A percentile compares a stretch with the other conserved stretches of the same genome.
phyloP scores from a whole-genome alignment of 2,797 vertebrate species.

The Podargus strigoides region DNA sequence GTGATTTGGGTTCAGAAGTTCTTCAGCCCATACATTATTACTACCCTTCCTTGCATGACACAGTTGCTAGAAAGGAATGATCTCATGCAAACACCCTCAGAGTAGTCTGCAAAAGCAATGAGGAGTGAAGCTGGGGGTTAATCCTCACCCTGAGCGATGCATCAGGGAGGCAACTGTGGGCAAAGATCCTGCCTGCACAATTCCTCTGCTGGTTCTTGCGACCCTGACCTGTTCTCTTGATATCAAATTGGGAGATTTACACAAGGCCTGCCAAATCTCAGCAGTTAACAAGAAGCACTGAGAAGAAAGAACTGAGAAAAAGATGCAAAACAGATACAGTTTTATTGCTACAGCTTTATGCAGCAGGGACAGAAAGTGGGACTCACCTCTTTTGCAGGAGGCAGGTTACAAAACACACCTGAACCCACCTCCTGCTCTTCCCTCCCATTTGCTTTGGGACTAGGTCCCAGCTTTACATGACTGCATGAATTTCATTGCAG shows the following conservation, averaged over 20 bases:
- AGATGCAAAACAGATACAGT: neutral
- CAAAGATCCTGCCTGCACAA: neutral
- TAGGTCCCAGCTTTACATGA: neutral
- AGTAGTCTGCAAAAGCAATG: neutral
- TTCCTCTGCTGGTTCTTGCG: neutral
- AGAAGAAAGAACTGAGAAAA: neutral
- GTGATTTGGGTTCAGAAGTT: constrained; percentile 49
- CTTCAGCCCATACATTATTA: constrained; percentile 56
- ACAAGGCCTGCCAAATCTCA: neutral
- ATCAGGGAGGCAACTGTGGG: fast-evolving
- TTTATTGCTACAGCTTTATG: neutral
- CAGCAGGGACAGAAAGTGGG: neutral
- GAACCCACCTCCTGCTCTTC: neutral
- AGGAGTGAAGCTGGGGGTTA: neutral
- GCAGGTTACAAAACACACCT: neutral
- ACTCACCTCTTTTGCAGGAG: neutral
- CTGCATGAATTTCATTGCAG: neutral
- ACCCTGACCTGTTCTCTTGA: neutral
- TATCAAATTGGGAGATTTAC: neutral
- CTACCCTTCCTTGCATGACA: neutral
- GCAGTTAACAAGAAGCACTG: neutral
- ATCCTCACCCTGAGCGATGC: neutral
- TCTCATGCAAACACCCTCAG: neutral
- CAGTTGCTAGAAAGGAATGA: neutral
- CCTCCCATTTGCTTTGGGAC: neutral